phyloP scores from a whole-genome alignment of 2,113 vertebrate species.

The Castor canadensis region DNA sequence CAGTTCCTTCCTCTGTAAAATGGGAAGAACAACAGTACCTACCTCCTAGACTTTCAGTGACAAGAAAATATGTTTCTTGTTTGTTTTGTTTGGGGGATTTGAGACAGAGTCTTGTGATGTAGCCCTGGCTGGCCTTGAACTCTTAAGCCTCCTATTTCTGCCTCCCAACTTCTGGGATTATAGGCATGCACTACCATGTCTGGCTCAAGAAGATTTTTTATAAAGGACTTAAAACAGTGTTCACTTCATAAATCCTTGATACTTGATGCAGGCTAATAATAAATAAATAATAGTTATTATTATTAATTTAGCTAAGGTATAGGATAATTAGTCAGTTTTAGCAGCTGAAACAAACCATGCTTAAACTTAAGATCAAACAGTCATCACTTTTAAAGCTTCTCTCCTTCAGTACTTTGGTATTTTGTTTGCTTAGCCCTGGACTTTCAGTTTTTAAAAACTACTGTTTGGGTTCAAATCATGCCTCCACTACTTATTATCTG shows the following conservation, averaged over 20 bases:
- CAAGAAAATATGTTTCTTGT: background rate
- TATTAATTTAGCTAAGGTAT: background rate
- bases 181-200: too few species aligned
- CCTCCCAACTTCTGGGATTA: too few species aligned
- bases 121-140: too few species aligned
- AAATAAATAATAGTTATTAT: too few species aligned
- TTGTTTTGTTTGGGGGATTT: too few species aligned
- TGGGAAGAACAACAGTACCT: background rate
- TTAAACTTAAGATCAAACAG: constrained; percentile 17
- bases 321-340: background rate
- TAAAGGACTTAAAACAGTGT: background rate
- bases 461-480: background rate
- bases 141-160: too few species aligned
- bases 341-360: background rate
- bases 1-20: constrained; percentile 32
- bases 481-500: background rate
- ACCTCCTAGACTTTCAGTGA: background rate
- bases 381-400: background rate
- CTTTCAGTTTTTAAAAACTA: background rate
- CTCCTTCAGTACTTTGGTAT: constrained; percentile 2
- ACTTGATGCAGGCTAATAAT: background rate
- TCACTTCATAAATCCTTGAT: background rate
- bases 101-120: too few species aligned
- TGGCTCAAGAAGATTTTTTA: background rate
- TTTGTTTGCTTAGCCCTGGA: constrained; percentile 6